Conservation (phyloP, 64 coral and sea anemone genomes). For the Pocillopora verrucosa region DNA sequence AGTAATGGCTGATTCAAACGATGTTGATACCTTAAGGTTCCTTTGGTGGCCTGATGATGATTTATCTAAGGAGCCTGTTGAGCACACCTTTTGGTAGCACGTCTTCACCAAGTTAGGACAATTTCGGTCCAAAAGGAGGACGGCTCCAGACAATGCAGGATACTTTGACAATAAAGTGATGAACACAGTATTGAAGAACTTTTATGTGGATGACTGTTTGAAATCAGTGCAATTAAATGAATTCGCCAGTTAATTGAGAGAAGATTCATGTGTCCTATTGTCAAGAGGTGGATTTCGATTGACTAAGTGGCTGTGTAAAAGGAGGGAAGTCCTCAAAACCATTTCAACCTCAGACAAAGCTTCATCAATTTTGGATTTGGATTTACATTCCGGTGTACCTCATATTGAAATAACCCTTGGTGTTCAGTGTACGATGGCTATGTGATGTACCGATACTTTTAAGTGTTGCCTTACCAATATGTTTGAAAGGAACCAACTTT, state of each 20-base stretch:
- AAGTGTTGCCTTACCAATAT: background rate
- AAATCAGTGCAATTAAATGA: background rate
- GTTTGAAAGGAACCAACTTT: background rate
- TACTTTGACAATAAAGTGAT: background rate
- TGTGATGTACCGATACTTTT: background rate
- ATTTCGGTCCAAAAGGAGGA: background rate
- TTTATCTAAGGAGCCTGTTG: background rate
- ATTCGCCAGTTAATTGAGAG: background rate
- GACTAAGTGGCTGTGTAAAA: background rate
- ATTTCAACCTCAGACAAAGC: background rate
- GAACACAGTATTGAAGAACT: background rate
- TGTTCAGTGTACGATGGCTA: background rate
- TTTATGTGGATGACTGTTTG: background rate
- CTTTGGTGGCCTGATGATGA: background rate
- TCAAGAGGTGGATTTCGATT: background rate
- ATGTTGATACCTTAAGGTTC: background rate
- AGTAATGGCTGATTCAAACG: background rate
- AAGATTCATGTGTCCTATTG: background rate
- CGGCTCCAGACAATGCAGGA: background rate
- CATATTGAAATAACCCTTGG: background rate
- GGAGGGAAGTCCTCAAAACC: background rate
- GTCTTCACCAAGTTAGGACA: background rate
- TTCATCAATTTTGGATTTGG: background rate
- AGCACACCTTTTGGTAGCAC: background rate
- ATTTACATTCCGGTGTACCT: background rate